Percentiles rank a stretch among this genome's conserved stretches.
Evolutionary conservation across 1,140 invertebrate genomes (phyloP).

Genomic region (Pectinophora gossypiella): DNA sequence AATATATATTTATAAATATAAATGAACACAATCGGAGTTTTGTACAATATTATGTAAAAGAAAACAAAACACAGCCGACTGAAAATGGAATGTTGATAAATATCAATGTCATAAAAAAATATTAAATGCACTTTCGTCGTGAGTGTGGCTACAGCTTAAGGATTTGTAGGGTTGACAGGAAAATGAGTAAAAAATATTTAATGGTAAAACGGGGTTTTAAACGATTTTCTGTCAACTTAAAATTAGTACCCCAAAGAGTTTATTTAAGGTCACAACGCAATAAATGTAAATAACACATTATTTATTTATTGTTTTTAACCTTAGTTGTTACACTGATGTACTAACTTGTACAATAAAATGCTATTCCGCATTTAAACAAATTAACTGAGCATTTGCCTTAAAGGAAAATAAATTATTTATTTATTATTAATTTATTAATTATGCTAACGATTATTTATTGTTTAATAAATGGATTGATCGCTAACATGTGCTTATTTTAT

Average conservation of each 20-base stretch:
- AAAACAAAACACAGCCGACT: no score
- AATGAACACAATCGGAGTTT: no score
- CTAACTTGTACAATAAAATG: constrained; percentile 36
- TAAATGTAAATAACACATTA: constrained; percentile 55
- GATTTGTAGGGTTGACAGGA: background rate
- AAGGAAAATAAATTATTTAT: constrained; percentile 29
- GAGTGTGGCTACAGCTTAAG: background rate
- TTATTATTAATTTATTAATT: constrained; percentile 35
- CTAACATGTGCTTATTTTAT: constrained; percentile 33
- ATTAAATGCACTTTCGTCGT: background rate
- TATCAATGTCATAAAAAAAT: no score
- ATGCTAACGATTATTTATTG: constrained; percentile 61
- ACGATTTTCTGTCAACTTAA: background rate
- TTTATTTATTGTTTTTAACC: constrained; percentile 30
- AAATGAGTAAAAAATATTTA: background rate
- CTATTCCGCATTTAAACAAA: constrained; percentile 55
- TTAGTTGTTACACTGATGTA: constrained; percentile 12
- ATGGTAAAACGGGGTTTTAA: background rate
- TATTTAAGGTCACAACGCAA: constrained; percentile 5
- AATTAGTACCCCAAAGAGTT: background rate
- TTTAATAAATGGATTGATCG: constrained; percentile 53
- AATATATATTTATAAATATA: no score
- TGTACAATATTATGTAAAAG: no score
- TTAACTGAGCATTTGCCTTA: constrained; percentile 22
- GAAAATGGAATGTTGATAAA: no score